These are phyloP conservation scores for Centruroides sculpturatus DNA, from an alignment of 1,140 invertebrate species.

Conservation along the genomic window DNA sequence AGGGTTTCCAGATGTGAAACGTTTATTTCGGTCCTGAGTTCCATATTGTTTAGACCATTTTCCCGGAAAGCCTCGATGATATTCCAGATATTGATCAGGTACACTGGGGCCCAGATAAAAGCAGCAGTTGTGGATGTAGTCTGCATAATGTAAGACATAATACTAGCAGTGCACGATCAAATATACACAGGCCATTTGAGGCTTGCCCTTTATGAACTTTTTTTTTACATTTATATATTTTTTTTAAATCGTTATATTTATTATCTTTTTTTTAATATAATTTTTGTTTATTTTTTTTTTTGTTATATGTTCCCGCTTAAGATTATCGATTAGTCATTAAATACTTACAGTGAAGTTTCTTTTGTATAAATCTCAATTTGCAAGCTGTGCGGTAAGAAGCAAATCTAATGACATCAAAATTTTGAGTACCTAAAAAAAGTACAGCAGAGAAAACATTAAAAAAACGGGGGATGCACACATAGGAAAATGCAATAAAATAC, in stretches of 20 bases:
- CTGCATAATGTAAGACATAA: background rate
- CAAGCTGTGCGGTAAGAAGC: conserved; percentile 93
- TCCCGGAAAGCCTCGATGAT: conserved; percentile 98
- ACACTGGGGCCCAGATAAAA: conserved; percentile 43
- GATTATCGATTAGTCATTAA: background rate
- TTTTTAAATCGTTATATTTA: background rate
- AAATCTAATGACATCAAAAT: conserved; percentile 90
- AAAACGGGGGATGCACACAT: background rate
- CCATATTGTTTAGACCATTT: conserved; percentile 60
- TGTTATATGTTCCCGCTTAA: background rate
- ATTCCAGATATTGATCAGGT: conserved; percentile 97
- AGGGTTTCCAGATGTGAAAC: conserved; percentile 83
- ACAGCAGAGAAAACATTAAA: background rate
- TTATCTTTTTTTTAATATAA: background rate
- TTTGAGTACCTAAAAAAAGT: conserved; percentile 52
- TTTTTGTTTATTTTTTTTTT: background rate
- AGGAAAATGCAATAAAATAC: too few species aligned
- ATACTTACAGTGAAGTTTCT: conserved; percentile 64
- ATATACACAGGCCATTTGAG: background rate
- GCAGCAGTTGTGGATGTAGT: background rate
- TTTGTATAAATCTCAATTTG: conserved; percentile 94
- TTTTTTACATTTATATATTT: too few species aligned
- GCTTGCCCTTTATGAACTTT: background rate
- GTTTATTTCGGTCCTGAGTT: conserved; percentile 67
- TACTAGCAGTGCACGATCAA: background rate